A percentile compares a stretch with the other conserved stretches of the same genome.
Conservation (phyloP, 2,888 invertebrate genomes). For the Smittia aterrima region DNA sequence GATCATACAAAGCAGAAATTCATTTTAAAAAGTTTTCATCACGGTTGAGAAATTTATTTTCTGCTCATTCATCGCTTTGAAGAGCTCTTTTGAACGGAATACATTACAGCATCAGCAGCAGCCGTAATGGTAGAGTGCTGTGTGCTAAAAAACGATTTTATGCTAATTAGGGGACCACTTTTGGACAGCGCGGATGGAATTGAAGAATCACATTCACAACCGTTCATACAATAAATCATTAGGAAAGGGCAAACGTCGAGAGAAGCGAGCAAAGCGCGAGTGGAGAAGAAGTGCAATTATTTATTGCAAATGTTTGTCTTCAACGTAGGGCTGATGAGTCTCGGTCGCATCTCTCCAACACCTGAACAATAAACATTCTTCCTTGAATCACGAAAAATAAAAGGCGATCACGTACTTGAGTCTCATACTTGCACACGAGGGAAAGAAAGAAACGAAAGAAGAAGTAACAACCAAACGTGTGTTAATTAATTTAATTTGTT, state of each 20-base stretch:
- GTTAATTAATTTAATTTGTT: slow-evolving; percentile 38
- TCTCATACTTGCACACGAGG: background rate
- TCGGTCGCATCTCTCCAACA: background rate
- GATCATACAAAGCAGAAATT: too few species aligned
- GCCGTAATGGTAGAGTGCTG: background rate
- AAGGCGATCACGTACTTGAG: slow-evolving; percentile 17
- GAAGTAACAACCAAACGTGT: slow-evolving; percentile 12
- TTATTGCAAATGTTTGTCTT: slow-evolving; percentile 3
- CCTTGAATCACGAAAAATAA: background rate
- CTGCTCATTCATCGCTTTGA: slow-evolving; percentile 16
- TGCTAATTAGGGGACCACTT: slow-evolving; percentile 40
- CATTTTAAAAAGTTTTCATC: slow-evolving; percentile 24
- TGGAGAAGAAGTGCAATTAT: slow-evolving; percentile 8
- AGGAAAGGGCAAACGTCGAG: background rate
- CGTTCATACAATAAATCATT: background rate
- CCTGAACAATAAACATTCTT: background rate
- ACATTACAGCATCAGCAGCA: slow-evolving; percentile 5
- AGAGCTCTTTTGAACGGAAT: background rate
- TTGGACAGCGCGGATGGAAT: background rate
- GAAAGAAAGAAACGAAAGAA: background rate
- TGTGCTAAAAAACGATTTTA: slow-evolving; percentile 27
- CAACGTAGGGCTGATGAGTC: background rate
- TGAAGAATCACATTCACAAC: background rate
- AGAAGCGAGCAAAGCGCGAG: background rate
- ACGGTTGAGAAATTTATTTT: slow-evolving; percentile 27